Evolutionary conservation across 2,888 invertebrate genomes (phyloP).

Genomic region (Noctua fimbriata): DNA sequence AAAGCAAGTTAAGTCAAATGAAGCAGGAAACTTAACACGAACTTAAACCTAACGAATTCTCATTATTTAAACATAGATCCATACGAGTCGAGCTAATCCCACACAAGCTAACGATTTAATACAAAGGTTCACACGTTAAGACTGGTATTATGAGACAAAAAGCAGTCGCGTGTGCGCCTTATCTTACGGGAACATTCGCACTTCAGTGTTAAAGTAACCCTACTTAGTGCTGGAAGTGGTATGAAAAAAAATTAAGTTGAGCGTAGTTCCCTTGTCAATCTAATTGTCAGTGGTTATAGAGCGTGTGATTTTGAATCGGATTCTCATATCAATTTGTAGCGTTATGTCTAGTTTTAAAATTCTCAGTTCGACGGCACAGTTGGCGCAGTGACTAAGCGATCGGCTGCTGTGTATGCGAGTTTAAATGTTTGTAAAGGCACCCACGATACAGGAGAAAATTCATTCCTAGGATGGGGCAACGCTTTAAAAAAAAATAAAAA

Average conservation of each 20-base stretch:
- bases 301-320: conserved; percentile 13
- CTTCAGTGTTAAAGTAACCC: conserved; percentile 64
- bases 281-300: neutral
- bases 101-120: conserved; percentile 77
- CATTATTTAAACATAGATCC: conserved; percentile 65
- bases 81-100: conserved; percentile 57
- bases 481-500: too few species aligned
- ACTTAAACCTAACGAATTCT: conserved; percentile 51
- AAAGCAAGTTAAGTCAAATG: conserved; percentile 24
- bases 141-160: conserved; percentile 83
- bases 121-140: conserved; percentile 78
- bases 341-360: neutral
- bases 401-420: too few species aligned
- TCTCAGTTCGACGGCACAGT: too few species aligned
- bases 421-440: too few species aligned
- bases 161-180: conserved; percentile 82
- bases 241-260: conserved; percentile 8
- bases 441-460: too few species aligned
- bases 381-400: too few species aligned
- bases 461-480: too few species aligned
- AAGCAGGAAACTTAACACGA: conserved; percentile 39
- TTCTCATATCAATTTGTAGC: neutral
- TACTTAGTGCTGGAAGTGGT: conserved; percentile 66
- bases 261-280: conserved; percentile 19
- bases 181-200: conserved; percentile 84